A percentile compares a stretch with the other conserved stretches of the same genome.
Conservation (phyloP, 2,888 invertebrate genomes). For the Rhorus exstirpatorius region DNA sequence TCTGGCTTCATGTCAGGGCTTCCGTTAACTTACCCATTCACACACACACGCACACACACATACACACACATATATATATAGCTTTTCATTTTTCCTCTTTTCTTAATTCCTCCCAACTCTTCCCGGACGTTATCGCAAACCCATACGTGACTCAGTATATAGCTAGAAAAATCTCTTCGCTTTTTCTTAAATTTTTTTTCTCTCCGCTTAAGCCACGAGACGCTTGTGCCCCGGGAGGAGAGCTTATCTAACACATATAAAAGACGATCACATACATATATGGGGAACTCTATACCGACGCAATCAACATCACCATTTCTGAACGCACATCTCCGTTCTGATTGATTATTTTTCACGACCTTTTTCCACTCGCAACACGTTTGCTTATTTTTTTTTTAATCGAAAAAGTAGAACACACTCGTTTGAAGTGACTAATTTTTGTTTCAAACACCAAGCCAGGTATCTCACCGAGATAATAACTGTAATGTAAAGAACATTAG, state of each 20-base stretch:
- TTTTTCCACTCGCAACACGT: background rate
- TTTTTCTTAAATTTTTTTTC: conserved; percentile 14
- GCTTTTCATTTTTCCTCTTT: conserved; percentile 38
- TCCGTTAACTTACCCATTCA: conserved; percentile 32
- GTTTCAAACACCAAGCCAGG: too few relatives aligned
- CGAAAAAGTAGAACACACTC: too few relatives aligned
- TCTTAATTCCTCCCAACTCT: conserved; percentile 23
- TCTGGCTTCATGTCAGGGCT: conserved; percentile 43
- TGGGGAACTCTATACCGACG: background rate
- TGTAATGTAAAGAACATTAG: too few relatives aligned
- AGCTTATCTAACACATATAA: conserved; percentile 79
- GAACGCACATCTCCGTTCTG: background rate
- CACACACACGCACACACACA: background rate
- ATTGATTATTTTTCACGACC: conserved; percentile 9
- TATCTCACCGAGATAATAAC: too few relatives aligned
- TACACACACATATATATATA: background rate
- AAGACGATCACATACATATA: conserved; percentile 38
- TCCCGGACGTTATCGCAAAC: conserved; percentile 38
- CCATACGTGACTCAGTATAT: conserved; percentile 26
- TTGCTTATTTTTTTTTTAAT: background rate
- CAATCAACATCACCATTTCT: background rate
- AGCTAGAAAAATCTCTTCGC: conserved; percentile 19
- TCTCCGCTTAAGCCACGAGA: conserved; percentile 4
- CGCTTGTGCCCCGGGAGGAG: conserved; percentile 69
- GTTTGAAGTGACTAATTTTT: too few relatives aligned